Conservation (phyloP, 35 echinoderm and acorn worm genomes). For the Apostichopus parvimensis region DNA sequence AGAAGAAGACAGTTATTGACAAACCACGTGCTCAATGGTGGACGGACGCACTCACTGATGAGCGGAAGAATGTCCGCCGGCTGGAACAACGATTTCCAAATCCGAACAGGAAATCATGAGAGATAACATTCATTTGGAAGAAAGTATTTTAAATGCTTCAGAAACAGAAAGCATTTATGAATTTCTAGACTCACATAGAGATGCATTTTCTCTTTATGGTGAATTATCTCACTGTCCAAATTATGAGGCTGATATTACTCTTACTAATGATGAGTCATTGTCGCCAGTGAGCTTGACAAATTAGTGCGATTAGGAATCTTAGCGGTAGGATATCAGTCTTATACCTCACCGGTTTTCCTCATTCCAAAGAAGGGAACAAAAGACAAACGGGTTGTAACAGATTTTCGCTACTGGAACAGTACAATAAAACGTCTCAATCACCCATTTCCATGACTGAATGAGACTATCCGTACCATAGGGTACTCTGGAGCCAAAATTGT, state of each 20-base stretch:
- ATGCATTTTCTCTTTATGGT: slow-evolving; percentile 12
- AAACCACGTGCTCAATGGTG: too few relatives aligned
- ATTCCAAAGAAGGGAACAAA: slow-evolving; percentile 12
- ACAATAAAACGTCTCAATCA: slow-evolving; percentile 55
- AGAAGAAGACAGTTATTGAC: too few relatives aligned
- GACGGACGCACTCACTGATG: too few relatives aligned
- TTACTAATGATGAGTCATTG: slow-evolving; percentile 16
- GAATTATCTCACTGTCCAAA: slow-evolving; percentile 40
- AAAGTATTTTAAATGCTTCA: too few relatives aligned
- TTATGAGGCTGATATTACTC: slow-evolving; percentile 22
- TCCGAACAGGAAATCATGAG: too few relatives aligned
- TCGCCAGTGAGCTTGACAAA: slow-evolving; percentile 47
- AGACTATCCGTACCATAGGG: slow-evolving; percentile 55
- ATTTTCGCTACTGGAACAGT: slow-evolving; percentile 36
- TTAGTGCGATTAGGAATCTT: slow-evolving; percentile 63
- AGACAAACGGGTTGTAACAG: slow-evolving; percentile 30
- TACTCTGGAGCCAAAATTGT: slow-evolving; percentile 11
- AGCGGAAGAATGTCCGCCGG: too few relatives aligned
- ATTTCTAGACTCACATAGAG: too few relatives aligned
- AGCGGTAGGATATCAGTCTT: slow-evolving; percentile 53
- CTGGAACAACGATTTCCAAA: too few relatives aligned
- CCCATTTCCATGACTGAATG: slow-evolving; percentile 59
- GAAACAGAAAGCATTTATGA: too few relatives aligned
- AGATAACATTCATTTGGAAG: too few relatives aligned
- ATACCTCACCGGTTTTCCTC: slow-evolving; percentile 40